Conservation (phyloP, 2,113 vertebrate genomes). For the Cebidichthys violaceus region DNA sequence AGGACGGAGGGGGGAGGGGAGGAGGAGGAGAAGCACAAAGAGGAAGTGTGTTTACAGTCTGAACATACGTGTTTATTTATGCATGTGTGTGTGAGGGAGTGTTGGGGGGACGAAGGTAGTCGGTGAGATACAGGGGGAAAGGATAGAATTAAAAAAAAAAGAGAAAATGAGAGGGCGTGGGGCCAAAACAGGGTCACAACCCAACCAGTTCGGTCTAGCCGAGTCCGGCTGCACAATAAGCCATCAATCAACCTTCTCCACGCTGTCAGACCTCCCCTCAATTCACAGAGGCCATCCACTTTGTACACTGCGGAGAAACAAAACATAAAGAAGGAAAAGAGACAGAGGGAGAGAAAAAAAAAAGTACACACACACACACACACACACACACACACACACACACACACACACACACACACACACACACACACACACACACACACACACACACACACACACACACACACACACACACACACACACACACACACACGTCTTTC, state of each 20-base stretch:
- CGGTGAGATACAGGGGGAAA: slow-evolving; percentile 43
- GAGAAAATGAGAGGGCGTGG: slow-evolving; percentile 62
- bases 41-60: slow-evolving; percentile 52
- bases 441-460: slow-evolving; percentile 25
- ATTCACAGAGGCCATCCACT: slow-evolving; percentile 73
- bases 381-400: too few relatives aligned
- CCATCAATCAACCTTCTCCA: slow-evolving; percentile 83
- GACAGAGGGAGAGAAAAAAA: slow-evolving; percentile 23
- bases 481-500: background rate
- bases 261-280: slow-evolving; percentile 76
- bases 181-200: slow-evolving; percentile 79
- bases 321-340: slow-evolving; percentile 58
- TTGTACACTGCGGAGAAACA: slow-evolving; percentile 74
- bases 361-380: slow-evolving; percentile 15
- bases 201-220: slow-evolving; percentile 83
- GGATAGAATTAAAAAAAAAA: slow-evolving; percentile 22
- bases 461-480: background rate
- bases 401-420: background rate
- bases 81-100: slow-evolving; percentile 10
- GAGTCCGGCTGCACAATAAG: slow-evolving; percentile 84
- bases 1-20: background rate
- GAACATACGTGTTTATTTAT: slow-evolving; percentile 47
- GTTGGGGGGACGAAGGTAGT: slow-evolving; percentile 19
- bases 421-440: too few relatives aligned
- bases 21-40: slow-evolving; percentile 13